phyloP scores from a whole-genome alignment of 2,113 vertebrate species.

The Lasiurus cinereus region DNA sequence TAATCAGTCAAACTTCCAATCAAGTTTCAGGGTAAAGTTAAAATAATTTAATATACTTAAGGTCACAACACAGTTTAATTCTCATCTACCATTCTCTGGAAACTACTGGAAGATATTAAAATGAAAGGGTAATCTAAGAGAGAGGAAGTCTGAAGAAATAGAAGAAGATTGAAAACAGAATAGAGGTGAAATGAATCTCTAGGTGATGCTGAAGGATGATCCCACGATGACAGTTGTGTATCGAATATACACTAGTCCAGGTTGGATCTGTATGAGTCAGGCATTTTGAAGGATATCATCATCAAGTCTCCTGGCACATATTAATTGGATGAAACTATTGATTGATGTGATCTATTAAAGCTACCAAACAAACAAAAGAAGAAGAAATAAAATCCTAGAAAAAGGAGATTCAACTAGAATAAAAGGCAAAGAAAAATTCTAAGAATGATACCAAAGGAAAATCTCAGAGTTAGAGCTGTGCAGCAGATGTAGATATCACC shows the following conservation, averaged over 20 bases:
- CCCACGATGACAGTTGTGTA: neutral
- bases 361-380: neutral
- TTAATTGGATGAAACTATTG: neutral
- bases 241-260: neutral
- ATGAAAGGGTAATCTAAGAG: neutral
- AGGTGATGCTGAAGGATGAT: neutral
- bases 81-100: neutral
- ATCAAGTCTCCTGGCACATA: neutral
- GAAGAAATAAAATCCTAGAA: neutral
- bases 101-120: constrained; percentile 15
- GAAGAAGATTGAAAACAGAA: constrained; percentile 15
- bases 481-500: neutral
- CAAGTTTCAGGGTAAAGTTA: constrained; percentile 46
- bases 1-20: constrained; percentile 13
- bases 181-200: constrained; percentile 8
- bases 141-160: neutral
- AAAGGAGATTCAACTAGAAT: constrained; percentile 1
- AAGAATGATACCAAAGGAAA: constrained; percentile 3
- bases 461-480: neutral
- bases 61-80: neutral
- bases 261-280: neutral
- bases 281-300: neutral
- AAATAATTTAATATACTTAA: neutral
- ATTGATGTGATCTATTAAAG: neutral
- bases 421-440: constrained; percentile 3